Evolutionary conservation across 2,113 vertebrate genomes (phyloP).

Genomic region (Rhinolophus ferrumequinum): DNA sequence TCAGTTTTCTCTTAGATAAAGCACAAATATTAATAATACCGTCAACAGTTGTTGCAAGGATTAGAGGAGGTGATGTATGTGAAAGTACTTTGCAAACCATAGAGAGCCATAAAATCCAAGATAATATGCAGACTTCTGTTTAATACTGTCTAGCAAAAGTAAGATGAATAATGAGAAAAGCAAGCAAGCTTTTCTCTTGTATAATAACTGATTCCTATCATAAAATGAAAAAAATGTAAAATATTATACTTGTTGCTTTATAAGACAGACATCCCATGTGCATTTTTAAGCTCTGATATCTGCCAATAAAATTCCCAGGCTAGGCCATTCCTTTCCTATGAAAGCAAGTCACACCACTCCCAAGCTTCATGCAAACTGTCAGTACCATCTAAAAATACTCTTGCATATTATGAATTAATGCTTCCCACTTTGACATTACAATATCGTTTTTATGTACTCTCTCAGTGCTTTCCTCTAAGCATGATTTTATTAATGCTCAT

Average conservation of each 20-base stretch:
- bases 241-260: slow-evolving; percentile 73
- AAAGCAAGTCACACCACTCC: slow-evolving; percentile 78
- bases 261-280: slow-evolving; percentile 74
- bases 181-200: slow-evolving; percentile 64
- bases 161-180: slow-evolving; percentile 74
- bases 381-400: slow-evolving; percentile 76
- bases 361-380: slow-evolving; percentile 71
- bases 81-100: slow-evolving; percentile 53
- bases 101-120: slow-evolving; percentile 62
- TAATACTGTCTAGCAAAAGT: slow-evolving; percentile 63
- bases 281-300: slow-evolving; percentile 72
- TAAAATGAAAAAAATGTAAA: slow-evolving; percentile 72
- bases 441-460: slow-evolving; percentile 63
- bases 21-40: slow-evolving; percentile 32
- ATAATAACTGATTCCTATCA: slow-evolving; percentile 67
- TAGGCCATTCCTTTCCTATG: slow-evolving; percentile 82
- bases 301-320: slow-evolving; percentile 80
- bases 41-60: slow-evolving; percentile 28
- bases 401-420: slow-evolving; percentile 71
- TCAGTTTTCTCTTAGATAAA: slow-evolving; percentile 43
- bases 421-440: slow-evolving; percentile 73
- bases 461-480: slow-evolving; percentile 47
- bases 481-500: slow-evolving; percentile 74
- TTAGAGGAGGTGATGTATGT: slow-evolving; percentile 45
- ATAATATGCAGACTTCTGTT: slow-evolving; percentile 57